These are phyloP conservation scores for Actinia equina DNA, from an alignment of 64 coral and sea anemone species.

Conservation along the genomic window DNA sequence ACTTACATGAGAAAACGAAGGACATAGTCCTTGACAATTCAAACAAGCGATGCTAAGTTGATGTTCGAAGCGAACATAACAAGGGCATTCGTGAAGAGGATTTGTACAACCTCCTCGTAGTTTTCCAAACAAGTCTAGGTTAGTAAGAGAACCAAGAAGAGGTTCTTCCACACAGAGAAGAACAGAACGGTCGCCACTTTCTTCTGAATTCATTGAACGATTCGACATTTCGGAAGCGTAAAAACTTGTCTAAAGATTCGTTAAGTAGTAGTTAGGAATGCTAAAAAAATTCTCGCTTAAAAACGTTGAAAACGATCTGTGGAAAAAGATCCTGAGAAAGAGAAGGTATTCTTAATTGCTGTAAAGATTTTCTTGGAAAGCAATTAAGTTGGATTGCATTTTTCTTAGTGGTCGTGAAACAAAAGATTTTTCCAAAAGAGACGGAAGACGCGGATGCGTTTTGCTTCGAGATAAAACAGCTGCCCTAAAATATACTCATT, in stretches of 20 bases:
- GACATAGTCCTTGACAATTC: conserved; percentile 78
- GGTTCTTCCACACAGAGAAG: conserved; percentile 59
- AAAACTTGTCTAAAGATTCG: background rate
- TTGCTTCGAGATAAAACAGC: background rate
- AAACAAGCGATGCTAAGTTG: conserved; percentile 81
- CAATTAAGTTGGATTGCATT: background rate
- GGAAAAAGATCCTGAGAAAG: background rate
- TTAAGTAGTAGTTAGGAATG: background rate
- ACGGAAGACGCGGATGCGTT: background rate
- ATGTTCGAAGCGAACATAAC: conserved; percentile 82
- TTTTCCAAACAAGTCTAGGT: conserved; percentile 70
- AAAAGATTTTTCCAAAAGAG: background rate
- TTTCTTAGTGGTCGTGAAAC: background rate
- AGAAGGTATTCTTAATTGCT: background rate
- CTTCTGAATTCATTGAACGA: conserved; percentile 15
- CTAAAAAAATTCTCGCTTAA: background rate
- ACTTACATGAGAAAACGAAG: conserved; percentile 83
- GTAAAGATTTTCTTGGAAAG: too few relatives aligned
- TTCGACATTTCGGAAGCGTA: background rate
- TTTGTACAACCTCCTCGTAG: conserved; percentile 77
- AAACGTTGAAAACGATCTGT: background rate
- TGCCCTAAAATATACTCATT: too few relatives aligned
- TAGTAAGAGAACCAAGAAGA: conserved; percentile 65
- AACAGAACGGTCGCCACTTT: conserved; percentile 60
- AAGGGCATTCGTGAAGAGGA: conserved; percentile 62